phyloP scores from a whole-genome alignment of 2,888 invertebrate species.

The Drosophila atripex region DNA sequence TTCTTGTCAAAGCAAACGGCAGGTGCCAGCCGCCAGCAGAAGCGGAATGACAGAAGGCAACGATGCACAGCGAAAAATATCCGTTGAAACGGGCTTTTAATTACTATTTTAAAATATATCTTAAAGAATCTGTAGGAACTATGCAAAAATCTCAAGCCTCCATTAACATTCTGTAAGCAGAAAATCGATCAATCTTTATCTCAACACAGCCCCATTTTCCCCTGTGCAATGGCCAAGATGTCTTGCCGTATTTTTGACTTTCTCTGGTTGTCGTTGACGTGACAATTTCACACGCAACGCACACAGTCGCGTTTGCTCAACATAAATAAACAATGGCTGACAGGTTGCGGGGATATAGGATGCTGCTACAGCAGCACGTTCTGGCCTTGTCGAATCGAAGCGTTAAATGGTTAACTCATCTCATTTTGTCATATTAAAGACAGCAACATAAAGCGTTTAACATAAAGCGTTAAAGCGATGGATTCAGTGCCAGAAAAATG shows the following conservation, averaged over 20 bases:
- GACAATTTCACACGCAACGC: conserved; percentile 74
- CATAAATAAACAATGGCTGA: conserved; percentile 65
- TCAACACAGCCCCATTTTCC: background rate
- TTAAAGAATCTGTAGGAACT: background rate
- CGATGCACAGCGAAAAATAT: background rate
- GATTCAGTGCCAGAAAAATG: conserved; percentile 18
- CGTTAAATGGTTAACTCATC: conserved; percentile 60
- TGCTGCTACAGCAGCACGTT: conserved; percentile 55
- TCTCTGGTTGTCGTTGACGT: conserved; percentile 66
- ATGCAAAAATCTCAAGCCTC: too few species aligned
- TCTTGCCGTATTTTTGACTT: conserved; percentile 75
- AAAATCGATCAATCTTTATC: background rate
- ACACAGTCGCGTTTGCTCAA: conserved; percentile 38
- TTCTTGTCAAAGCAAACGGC: conserved; percentile 70
- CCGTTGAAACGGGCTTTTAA: too few species aligned
- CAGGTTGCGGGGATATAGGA: conserved; percentile 21
- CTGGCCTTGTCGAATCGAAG: conserved; percentile 58
- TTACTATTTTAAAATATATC: background rate
- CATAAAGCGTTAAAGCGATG: conserved; percentile 37
- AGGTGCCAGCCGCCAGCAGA: conserved; percentile 48
- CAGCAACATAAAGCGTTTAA: conserved; percentile 25
- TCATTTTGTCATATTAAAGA: conserved; percentile 38
- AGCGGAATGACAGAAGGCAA: conserved; percentile 9
- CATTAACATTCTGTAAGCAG: background rate
- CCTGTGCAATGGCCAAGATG: conserved; percentile 42